Evolutionary conservation across 2,797 vertebrate species (phyloP), one percentile per base, ranked within the genome.

Genomic region (Helarctos malayanus): DNA sequence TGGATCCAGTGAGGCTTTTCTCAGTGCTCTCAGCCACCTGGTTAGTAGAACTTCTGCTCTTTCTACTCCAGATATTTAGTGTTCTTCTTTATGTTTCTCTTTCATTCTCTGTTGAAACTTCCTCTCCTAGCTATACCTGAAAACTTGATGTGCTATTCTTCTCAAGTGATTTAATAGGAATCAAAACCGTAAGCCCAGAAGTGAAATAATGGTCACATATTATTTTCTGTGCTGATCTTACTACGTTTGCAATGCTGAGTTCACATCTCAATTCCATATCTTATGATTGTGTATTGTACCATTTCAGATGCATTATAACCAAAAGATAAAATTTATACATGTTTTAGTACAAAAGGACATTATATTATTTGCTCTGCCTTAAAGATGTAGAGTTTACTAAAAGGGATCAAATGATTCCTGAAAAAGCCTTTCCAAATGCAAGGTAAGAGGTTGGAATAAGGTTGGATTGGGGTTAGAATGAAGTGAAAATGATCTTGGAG

Each of bases 151-250:
- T 41, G n/a, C 35, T 87, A 38, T 21, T 85, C 35, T 90, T 91
- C n/a, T 84, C n/a, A 81, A 76, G 32, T 23, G 1, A 85, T 73
- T 95, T 92, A 87, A 73, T 91, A 85, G n/a, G 65, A 93, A n/a
- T 94, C 69, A 95, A 93, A 92, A 86, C 19, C 32, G 47, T 86
- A 79, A 41, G 9, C 23, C 88, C n/a, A 92, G 15, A 91, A 93
- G 83, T 84, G 35, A 76, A 85, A 35, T 59, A 63, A 89, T 80
- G 23, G 63, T 80, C 47, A 84, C 23, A 63, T 63, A 63, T 32
- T 56, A 5, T 38, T 41, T 7, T 83, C 38, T 68, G 9, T 76
- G 59, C n/a, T 76, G 16, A 52, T 79, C 16, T 18, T 59, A 32
- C 15, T 71, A 82, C 3, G 23, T 32, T 27, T 82, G 19, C 23